phyloP scores from a whole-genome alignment of 2,888 invertebrate genomes.

The Horisme vitalbata region DNA sequence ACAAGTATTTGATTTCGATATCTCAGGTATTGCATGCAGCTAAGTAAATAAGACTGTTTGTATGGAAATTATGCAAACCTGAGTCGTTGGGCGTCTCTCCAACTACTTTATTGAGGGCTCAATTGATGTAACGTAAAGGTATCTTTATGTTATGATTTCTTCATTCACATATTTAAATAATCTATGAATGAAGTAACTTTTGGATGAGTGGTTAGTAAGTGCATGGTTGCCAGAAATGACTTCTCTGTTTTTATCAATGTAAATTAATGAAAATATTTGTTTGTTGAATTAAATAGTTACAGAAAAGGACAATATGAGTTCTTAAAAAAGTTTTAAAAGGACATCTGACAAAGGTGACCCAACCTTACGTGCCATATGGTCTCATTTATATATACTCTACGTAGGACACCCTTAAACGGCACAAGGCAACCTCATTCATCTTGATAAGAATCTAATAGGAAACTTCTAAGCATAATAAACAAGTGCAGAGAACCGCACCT shows the following conservation, averaged over 20 bases:
- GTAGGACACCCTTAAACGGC: slow-evolving; percentile 31
- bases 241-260: no score
- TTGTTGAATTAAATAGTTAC: no score
- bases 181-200: no score
- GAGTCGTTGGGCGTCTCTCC: not conserved
- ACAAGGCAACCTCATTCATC: slow-evolving; percentile 43
- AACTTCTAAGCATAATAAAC: slow-evolving; percentile 46
- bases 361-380: slow-evolving; percentile 29
- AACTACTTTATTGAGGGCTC: slow-evolving; percentile 5
- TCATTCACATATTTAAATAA: not conserved
- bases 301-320: slow-evolving; percentile 1
- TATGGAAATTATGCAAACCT: slow-evolving; percentile 17
- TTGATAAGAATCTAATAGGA: slow-evolving; percentile 45
- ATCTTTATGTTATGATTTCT: no score
- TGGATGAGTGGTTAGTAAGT: no score
- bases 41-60: slow-evolving; percentile 14
- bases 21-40: slow-evolving; percentile 22
- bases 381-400: slow-evolving; percentile 23
- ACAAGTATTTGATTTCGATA: no score
- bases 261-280: no score
- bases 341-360: slow-evolving; percentile 15
- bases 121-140: no score
- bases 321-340: slow-evolving; percentile 14
- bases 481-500: slow-evolving; percentile 40
- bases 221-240: no score